Evolutionary conservation across 2,113 vertebrate genomes (phyloP).

Genomic region (Dipodomys merriami): DNA sequence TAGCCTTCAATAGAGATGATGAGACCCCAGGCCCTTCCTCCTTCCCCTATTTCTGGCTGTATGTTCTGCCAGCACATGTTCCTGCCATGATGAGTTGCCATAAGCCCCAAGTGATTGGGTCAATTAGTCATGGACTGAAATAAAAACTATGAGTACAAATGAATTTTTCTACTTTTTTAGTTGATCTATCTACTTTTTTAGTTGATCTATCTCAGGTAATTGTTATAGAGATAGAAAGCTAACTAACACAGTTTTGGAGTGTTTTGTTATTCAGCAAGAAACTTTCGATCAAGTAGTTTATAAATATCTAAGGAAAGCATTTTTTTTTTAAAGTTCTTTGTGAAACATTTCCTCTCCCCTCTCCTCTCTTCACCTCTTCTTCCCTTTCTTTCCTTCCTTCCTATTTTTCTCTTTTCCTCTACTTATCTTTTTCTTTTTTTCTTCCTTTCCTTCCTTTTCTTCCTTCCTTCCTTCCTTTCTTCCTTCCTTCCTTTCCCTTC

Average conservation of each 20-base stretch:
- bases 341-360: background rate
- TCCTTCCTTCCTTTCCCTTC: too few relatives aligned
- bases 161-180: background rate
- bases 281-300: background rate
- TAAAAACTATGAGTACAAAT: background rate
- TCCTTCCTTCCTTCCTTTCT: too few relatives aligned
- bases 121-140: background rate
- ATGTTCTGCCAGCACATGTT: background rate
- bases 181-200: background rate
- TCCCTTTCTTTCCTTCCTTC: too few relatives aligned
- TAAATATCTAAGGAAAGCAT: background rate
- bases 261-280: background rate
- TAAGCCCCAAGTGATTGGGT: background rate
- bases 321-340: background rate
- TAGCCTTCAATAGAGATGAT: background rate
- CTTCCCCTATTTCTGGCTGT: background rate
- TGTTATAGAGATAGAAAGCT: background rate
- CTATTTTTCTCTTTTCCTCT: too few relatives aligned
- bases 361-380: too few relatives aligned
- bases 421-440: too few relatives aligned
- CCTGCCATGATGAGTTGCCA: background rate
- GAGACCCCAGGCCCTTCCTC: background rate
- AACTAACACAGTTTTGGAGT: background rate
- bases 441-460: too few relatives aligned
- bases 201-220: background rate